Evolutionary conservation across 2,888 invertebrate species (phyloP).

Genomic region (Octodonta nipae): DNA sequence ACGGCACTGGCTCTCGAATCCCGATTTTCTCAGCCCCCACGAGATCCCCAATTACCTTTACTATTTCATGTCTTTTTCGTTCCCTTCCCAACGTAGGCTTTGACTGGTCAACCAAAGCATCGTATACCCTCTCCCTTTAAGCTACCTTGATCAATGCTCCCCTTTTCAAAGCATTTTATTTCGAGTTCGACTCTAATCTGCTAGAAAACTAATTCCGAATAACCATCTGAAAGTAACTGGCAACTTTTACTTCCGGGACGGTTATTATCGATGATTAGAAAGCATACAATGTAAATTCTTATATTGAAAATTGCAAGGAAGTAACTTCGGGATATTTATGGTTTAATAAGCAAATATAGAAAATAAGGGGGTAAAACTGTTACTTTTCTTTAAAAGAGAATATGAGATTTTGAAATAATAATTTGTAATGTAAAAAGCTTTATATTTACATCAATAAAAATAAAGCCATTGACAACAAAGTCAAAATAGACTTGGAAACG

Average conservation of each 20-base stretch:
- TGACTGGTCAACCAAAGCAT: slow-evolving; percentile 20
- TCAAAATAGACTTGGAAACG: too few species aligned
- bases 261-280: slow-evolving; percentile 1
- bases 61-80: slow-evolving; percentile 20
- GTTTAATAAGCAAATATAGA: too few species aligned
- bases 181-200: slow-evolving; percentile 14
- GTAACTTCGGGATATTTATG: too few species aligned
- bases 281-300: slow-evolving; percentile 1
- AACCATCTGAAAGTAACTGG: slow-evolving; percentile 5
- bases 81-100: slow-evolving; percentile 13
- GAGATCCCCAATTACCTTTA: slow-evolving; percentile 24
- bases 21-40: too few species aligned
- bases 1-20: too few species aligned
- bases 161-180: slow-evolving; percentile 19
- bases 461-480: too few species aligned
- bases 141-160: slow-evolving; percentile 23
- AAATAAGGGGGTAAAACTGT: too few species aligned
- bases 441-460: too few species aligned
- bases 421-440: too few species aligned
- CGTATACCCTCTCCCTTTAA: slow-evolving; percentile 16
- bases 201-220: slow-evolving; percentile 9
- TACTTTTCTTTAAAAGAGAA: too few species aligned
- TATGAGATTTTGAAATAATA: too few species aligned
- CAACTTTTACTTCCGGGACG: not conserved
- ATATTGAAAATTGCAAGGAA: too few species aligned